Conservation (phyloP, 2,888 invertebrate species). For the Epirrhoe tristata region DNA sequence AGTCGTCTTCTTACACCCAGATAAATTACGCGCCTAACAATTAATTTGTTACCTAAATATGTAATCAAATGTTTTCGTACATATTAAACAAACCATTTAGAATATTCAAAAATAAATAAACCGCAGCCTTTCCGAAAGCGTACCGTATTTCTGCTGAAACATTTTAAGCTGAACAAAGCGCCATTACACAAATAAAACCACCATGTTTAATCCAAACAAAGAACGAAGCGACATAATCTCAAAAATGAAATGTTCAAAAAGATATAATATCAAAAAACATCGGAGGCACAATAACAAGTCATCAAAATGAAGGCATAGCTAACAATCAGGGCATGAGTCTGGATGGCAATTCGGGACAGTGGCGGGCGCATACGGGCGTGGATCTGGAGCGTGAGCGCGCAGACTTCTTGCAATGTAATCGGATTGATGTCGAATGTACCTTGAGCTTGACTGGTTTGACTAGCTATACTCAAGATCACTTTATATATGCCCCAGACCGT, state of each 20-base stretch:
- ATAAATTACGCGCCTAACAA: not conserved
- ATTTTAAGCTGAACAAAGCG: constrained; percentile 20
- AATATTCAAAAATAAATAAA: constrained; percentile 5
- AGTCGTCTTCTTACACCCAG: not conserved
- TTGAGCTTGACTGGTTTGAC: not conserved
- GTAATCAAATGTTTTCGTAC: not conserved
- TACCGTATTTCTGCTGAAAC: constrained; percentile 7
- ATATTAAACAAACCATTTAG: not conserved
- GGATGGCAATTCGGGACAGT: constrained; percentile 32
- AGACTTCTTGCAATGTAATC: constrained; percentile 30
- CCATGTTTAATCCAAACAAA: constrained; percentile 26
- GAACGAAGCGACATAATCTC: constrained; percentile 27
- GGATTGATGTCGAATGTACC: constrained; percentile 22
- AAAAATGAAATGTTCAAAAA: constrained; percentile 35
- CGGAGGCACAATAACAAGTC: constrained; percentile 36
- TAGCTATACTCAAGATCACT: not conserved
- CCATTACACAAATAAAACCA: constrained; percentile 25
- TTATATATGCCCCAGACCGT: not conserved
- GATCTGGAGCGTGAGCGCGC: constrained; percentile 34
- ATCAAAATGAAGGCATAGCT: constrained; percentile 36
- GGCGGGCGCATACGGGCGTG: constrained; percentile 26
- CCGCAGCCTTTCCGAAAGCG: constrained; percentile 1
- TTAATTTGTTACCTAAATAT: not conserved
- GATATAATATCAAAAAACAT: constrained; percentile 37
- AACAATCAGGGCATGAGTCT: constrained; percentile 45